A percentile compares a stretch with the other conserved stretches of the same genome.
phyloP scores from a whole-genome alignment of 2,797 vertebrate species.

The Gorsachius magnificus region DNA sequence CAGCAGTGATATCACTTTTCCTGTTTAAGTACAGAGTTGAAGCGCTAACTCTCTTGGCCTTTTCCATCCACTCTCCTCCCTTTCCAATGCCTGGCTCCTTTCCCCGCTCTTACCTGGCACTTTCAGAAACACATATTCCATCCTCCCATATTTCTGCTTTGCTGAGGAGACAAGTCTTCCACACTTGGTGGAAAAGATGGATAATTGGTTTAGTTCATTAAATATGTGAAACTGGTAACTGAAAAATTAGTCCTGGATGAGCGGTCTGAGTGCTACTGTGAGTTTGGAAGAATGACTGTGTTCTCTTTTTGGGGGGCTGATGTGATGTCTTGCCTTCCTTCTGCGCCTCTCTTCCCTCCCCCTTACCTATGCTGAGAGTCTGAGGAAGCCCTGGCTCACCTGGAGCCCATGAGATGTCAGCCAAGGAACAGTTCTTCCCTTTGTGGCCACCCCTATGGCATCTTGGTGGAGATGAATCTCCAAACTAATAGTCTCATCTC shows the following conservation, averaged over 20 bases:
- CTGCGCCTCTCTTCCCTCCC: not conserved
- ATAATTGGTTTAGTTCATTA: not conserved
- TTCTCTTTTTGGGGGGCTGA: not conserved
- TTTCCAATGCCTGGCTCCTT: not conserved
- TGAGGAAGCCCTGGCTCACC: not conserved
- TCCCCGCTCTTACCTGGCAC: not conserved
- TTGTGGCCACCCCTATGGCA: not conserved
- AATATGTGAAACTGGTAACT: not conserved
- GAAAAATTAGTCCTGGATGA: not conserved
- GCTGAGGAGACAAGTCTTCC: not conserved
- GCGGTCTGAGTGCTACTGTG: not conserved
- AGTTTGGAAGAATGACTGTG: not conserved
- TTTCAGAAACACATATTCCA: not conserved
- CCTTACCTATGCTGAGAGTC: not conserved
- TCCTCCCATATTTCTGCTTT: not conserved
- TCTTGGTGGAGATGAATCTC: not conserved
- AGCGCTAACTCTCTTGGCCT: not conserved
- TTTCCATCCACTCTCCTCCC: not conserved
- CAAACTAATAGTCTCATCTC: not conserved
- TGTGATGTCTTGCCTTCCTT: not conserved
- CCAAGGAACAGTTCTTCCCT: not conserved
- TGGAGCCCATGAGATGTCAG: not conserved
- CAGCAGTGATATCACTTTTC: not conserved
- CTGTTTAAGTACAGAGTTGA: not conserved
- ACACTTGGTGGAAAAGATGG: not conserved